phyloP scores from a whole-genome alignment of 2,797 vertebrate genomes.

The Heteromormyrus szaboi region DNA sequence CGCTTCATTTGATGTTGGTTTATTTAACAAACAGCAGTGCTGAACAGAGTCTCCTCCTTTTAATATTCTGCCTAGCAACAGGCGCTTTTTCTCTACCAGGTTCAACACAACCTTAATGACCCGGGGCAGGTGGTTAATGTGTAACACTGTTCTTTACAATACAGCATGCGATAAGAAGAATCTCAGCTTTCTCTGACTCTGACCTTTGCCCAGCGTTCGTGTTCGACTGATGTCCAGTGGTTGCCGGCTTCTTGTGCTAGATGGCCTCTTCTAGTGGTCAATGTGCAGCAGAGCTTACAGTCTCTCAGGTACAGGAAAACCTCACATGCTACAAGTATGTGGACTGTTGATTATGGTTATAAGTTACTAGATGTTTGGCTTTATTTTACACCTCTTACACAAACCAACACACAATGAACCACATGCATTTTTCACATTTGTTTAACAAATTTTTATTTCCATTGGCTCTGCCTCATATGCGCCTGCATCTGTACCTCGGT shows the following conservation, averaged over 20 bases:
- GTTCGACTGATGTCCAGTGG: not conserved
- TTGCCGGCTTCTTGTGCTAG: not conserved
- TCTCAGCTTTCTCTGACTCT: not conserved
- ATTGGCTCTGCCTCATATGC: not conserved
- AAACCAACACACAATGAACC: not conserved
- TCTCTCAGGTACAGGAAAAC: not conserved
- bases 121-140: conserved; percentile 5
- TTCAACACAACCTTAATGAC: not conserved
- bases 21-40: not conserved
- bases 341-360: not conserved
- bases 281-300: not conserved
- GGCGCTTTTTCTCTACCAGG: not conserved
- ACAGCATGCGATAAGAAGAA: not conserved
- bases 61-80: not conserved
- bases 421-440: not conserved
- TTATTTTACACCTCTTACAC: not conserved
- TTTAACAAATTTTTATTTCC: not conserved
- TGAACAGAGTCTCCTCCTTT: not conserved
- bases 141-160: not conserved
- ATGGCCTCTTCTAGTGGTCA: not conserved
- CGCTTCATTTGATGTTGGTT: not conserved
- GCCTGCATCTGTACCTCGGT: not conserved
- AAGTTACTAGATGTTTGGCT: not conserved
- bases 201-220: not conserved
- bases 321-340: not conserved